Conservation (phyloP, 92 coral and sea anemone species). For the Nematostella vectensis region DNA sequence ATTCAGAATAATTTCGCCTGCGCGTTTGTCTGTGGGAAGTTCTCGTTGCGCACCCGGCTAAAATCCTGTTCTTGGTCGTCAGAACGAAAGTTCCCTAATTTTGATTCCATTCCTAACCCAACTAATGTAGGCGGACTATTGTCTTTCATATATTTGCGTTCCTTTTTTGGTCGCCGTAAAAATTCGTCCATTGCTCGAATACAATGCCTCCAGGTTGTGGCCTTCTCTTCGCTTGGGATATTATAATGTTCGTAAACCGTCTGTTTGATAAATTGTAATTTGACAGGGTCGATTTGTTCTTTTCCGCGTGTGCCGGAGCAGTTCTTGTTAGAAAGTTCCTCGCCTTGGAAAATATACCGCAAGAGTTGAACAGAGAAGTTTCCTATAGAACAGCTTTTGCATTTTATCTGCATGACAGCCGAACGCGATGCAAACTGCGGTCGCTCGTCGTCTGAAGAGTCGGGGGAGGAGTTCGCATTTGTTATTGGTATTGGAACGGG, state of each 20-base stretch:
- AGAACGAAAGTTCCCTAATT: too few species aligned
- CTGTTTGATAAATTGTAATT: slow-evolving; percentile 75
- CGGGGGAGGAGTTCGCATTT: slow-evolving; percentile 26
- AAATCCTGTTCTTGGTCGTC: too few species aligned
- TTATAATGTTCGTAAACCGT: slow-evolving; percentile 69
- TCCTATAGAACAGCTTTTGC: slow-evolving; percentile 85
- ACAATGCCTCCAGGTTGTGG: slow-evolving; percentile 81
- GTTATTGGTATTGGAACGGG: slow-evolving; percentile 21
- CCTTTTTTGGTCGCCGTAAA: slow-evolving; percentile 67
- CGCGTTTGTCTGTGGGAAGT: too few species aligned
- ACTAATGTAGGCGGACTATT: slow-evolving; percentile 27
- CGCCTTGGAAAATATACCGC: slow-evolving; percentile 52
- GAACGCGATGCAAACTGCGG: slow-evolving; percentile 40
- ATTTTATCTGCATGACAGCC: slow-evolving; percentile 74
- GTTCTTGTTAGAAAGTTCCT: slow-evolving; percentile 61
- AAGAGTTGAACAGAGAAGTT: slow-evolving; percentile 78
- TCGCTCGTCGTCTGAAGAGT: slow-evolving; percentile 39
- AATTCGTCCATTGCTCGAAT: slow-evolving; percentile 82
- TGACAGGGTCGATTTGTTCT: slow-evolving; percentile 66
- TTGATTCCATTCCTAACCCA: slow-evolving; percentile 14
- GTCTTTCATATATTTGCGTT: slow-evolving; percentile 22
- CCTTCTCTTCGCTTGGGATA: slow-evolving; percentile 53
- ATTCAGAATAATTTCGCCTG: too few species aligned
- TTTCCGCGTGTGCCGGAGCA: slow-evolving; percentile 86
- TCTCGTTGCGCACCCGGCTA: too few species aligned